phyloP scores from a whole-genome alignment of 2,113 vertebrate genomes.

The Phrynosoma blainvillii region DNA sequence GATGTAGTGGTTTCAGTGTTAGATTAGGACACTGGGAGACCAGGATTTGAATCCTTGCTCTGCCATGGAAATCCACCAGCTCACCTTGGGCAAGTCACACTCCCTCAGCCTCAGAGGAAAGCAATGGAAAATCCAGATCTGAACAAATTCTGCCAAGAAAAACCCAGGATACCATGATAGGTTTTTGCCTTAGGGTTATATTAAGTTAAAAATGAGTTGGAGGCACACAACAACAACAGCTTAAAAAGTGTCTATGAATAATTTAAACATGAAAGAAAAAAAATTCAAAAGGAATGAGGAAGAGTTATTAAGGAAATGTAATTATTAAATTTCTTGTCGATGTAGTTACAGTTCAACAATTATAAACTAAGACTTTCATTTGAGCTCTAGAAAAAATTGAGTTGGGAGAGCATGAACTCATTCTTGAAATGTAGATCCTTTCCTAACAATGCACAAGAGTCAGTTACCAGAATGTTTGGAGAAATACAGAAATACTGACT shows the following conservation, averaged over 20 bases:
- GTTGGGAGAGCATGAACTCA: slow-evolving; percentile 10
- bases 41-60: too few relatives aligned
- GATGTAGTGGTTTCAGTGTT: too few relatives aligned
- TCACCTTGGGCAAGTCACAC: too few relatives aligned
- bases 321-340: slow-evolving; percentile 36
- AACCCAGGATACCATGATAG: too few relatives aligned
- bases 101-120: too few relatives aligned
- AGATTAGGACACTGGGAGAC: too few relatives aligned
- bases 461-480: background rate
- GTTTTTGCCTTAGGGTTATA: too few relatives aligned
- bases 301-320: background rate
- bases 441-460: background rate
- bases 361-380: background rate
- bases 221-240: background rate
- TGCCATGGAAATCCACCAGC: too few relatives aligned
- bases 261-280: slow-evolving; percentile 9
- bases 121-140: too few relatives aligned
- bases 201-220: too few relatives aligned
- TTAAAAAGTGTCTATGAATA: slow-evolving; percentile 27
- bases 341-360: slow-evolving; percentile 23
- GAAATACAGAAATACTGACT: background rate
- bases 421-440: background rate
- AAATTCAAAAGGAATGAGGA: background rate
- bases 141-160: too few relatives aligned
- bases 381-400: slow-evolving; percentile 1